Conservation (phyloP, 2,113 vertebrate species). For the Sebastes schlegelii region DNA sequence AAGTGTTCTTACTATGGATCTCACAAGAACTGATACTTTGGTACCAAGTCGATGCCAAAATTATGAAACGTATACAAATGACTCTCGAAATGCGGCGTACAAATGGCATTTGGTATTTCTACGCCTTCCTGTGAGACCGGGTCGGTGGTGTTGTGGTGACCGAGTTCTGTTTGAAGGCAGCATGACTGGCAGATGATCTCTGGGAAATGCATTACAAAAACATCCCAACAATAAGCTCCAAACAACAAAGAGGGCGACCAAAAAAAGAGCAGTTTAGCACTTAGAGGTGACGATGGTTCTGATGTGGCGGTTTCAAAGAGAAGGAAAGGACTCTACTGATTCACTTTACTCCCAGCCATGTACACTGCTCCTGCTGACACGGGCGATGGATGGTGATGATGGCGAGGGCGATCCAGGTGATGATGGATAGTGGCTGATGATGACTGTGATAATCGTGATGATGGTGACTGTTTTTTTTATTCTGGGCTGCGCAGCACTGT, state of each 20-base stretch:
- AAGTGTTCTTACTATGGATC: neutral
- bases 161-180: slow-evolving; percentile 4
- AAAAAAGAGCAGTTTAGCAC: neutral
- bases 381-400: slow-evolving; percentile 60
- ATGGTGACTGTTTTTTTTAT: slow-evolving; percentile 16
- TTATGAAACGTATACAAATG: too few relatives aligned
- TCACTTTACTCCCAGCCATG: slow-evolving; percentile 10
- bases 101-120: too few relatives aligned
- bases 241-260: neutral
- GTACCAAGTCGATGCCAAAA: too few relatives aligned
- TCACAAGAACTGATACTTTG: too few relatives aligned
- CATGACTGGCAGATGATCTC: neutral
- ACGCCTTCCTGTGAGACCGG: too few relatives aligned
- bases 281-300: neutral
- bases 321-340: slow-evolving; percentile 12
- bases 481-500: neutral
- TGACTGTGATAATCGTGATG: slow-evolving; percentile 55
- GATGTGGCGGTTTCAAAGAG: slow-evolving; percentile 1
- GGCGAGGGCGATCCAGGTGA: slow-evolving; percentile 36
- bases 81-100: too few relatives aligned
- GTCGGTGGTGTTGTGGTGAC: too few relatives aligned
- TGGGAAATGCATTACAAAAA: neutral
- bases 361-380: slow-evolving; percentile 15
- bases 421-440: slow-evolving; percentile 56
- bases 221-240: neutral